phyloP scores from a whole-genome alignment of 2,113 vertebrate species.

The Mesitornis unicolor region DNA sequence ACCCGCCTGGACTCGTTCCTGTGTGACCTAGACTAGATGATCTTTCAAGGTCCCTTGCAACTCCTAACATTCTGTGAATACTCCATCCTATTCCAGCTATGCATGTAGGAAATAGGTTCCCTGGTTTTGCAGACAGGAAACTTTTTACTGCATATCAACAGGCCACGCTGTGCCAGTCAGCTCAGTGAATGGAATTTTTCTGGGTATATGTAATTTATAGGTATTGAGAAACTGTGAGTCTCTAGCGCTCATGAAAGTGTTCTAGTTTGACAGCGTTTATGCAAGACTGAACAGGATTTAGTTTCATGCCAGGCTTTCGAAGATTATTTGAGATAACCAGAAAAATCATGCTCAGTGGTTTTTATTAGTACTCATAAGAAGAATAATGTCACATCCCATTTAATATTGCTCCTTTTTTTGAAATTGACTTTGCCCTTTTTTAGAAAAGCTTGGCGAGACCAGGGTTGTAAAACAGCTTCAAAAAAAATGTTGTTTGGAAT shows the following conservation, averaged over 20 bases:
- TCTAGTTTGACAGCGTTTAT: neutral
- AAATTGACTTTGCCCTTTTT: rapidly evolving
- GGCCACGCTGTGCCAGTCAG: neutral
- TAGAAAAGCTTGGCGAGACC: neutral
- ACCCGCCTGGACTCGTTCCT: too few species aligned
- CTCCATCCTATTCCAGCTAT: rapidly evolving
- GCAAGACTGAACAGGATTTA: neutral
- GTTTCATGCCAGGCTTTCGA: rapidly evolving
- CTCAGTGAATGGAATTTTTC: neutral
- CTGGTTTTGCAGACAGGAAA: neutral
- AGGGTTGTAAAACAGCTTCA: neutral
- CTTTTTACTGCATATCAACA: neutral
- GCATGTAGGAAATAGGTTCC: neutral
- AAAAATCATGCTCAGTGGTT: neutral
- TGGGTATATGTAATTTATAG: neutral
- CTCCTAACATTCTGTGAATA: too few species aligned
- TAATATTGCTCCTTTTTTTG: neutral
- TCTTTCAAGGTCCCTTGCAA: too few species aligned
- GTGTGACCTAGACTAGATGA: too few species aligned
- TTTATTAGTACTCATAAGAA: neutral
- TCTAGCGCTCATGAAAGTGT: neutral
- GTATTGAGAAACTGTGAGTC: rapidly evolving
- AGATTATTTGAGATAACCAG: neutral
- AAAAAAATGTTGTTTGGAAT: neutral
- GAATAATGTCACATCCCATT: neutral